phyloP scores from a whole-genome alignment of 2,888 invertebrate species.

The Andrena chrysosceles region DNA sequence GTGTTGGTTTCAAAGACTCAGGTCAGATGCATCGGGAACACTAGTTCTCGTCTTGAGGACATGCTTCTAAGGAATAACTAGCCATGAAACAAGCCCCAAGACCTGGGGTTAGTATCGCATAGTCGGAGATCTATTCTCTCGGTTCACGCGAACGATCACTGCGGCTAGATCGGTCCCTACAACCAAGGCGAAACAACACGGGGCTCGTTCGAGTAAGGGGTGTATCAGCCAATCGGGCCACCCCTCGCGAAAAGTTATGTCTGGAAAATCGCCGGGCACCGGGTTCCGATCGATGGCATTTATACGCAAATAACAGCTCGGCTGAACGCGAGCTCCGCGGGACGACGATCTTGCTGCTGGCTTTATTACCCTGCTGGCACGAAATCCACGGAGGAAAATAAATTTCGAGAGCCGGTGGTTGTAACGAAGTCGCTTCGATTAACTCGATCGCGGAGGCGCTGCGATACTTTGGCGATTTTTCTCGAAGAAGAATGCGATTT shows the following conservation, averaged over 20 bases:
- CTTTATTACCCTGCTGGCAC: conserved; percentile 29
- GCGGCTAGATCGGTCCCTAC: neutral
- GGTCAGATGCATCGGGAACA: no score
- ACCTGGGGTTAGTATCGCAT: no score
- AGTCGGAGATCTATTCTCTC: neutral
- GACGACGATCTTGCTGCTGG: conserved; percentile 28
- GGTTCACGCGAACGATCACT: conserved; percentile 24
- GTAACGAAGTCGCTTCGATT: conserved; percentile 34
- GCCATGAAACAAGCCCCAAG: no score
- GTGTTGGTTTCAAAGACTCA: no score
- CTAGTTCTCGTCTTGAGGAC: no score
- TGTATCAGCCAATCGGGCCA: conserved; percentile 1
- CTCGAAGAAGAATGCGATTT: neutral
- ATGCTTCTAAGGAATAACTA: no score
- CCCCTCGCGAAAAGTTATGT: conserved; percentile 31
- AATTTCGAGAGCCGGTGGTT: conserved; percentile 17
- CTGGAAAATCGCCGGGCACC: conserved; percentile 45
- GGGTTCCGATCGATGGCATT: conserved; percentile 45
- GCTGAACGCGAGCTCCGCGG: conserved; percentile 33
- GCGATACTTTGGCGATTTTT: conserved; percentile 12
- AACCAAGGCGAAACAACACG: conserved; percentile 10
- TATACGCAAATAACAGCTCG: conserved; percentile 57
- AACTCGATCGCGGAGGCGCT: conserved; percentile 8
- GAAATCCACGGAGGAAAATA: conserved; percentile 32
- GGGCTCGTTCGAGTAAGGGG: neutral